phyloP scores from a whole-genome alignment of 2,113 vertebrate species.

The Rhadina sibilatrix region DNA sequence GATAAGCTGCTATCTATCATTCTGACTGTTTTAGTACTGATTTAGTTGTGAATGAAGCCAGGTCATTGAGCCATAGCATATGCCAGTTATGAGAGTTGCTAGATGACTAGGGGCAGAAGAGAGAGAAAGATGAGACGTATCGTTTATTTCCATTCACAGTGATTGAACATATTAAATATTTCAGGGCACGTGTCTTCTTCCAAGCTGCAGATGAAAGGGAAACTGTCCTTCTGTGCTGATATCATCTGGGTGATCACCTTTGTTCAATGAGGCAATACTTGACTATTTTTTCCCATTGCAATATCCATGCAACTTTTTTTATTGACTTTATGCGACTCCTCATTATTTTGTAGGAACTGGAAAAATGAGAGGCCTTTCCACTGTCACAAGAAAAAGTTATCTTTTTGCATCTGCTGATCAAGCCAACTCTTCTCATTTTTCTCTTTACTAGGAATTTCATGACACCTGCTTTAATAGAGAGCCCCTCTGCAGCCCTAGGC shows the following conservation, averaged over 20 bases:
- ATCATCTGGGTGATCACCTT: not conserved
- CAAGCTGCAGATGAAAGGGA: not conserved
- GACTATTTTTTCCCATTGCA: not conserved
- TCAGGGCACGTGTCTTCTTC: not conserved
- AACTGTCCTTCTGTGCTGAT: not conserved
- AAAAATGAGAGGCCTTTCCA: not conserved
- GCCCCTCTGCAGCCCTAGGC: not conserved
- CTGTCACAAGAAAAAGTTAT: slow-evolving; percentile 19
- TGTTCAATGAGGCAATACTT: not conserved
- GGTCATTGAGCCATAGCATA: slow-evolving; percentile 70
- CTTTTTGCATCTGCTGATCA: slow-evolving; percentile 37
- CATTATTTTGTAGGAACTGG: not conserved
- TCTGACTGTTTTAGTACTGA: slow-evolving; percentile 75
- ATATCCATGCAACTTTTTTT: not conserved
- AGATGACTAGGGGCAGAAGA: not conserved
- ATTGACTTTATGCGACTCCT: not conserved
- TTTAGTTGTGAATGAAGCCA: slow-evolving; percentile 77
- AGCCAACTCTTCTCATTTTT: slow-evolving; percentile 45
- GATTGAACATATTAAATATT: not conserved
- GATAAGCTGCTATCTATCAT: slow-evolving; percentile 80
- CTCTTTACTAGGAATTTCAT: slow-evolving; percentile 19
- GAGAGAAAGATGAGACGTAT: slow-evolving; percentile 20
- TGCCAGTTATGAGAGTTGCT: slow-evolving; percentile 53
- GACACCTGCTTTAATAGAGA: slow-evolving; percentile 28
- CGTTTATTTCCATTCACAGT: not conserved